These are phyloP conservation scores for Cataglyphis livida DNA, from an alignment of 2,888 invertebrate genomes.

Conservation along the genomic window DNA sequence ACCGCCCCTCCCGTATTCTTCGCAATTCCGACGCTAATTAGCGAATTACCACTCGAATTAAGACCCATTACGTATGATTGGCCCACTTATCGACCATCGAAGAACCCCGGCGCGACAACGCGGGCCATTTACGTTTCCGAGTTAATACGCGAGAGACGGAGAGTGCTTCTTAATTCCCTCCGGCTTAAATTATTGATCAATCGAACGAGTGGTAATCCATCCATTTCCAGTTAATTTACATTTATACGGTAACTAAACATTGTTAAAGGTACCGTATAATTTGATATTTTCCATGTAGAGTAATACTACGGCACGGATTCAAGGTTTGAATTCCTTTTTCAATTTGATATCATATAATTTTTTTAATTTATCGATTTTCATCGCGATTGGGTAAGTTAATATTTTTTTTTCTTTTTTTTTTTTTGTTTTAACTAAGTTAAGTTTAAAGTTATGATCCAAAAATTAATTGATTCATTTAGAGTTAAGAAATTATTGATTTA, in stretches of 20 bases:
- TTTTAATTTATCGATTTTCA: too few relatives aligned
- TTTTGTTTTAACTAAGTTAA: too few relatives aligned
- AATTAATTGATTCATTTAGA: too few relatives aligned
- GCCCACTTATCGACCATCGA: constrained; percentile 49
- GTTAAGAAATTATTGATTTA: too few relatives aligned
- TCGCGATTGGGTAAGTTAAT: too few relatives aligned
- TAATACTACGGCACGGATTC: background rate
- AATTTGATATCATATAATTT: too few relatives aligned
- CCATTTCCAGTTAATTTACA: constrained; percentile 5
- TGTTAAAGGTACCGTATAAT: constrained; percentile 3
- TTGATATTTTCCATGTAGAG: constrained; percentile 7
- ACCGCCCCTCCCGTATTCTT: background rate
- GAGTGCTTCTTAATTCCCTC: constrained; percentile 24
- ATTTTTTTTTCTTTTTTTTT: too few relatives aligned
- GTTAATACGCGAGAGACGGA: constrained; percentile 33
- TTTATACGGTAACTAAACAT: constrained; percentile 15
- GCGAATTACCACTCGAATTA: constrained; percentile 55
- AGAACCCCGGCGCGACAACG: constrained; percentile 37
- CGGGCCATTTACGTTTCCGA: constrained; percentile 36
- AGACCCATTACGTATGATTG: constrained; percentile 52
- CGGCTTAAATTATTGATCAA: constrained; percentile 31
- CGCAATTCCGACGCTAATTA: constrained; percentile 43
- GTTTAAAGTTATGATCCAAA: too few relatives aligned
- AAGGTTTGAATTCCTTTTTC: background rate
- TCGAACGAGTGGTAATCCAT: constrained; percentile 20